Evolutionary conservation across 2,888 invertebrate genomes (phyloP).

Genomic region (Galerucella nymphaeae): DNA sequence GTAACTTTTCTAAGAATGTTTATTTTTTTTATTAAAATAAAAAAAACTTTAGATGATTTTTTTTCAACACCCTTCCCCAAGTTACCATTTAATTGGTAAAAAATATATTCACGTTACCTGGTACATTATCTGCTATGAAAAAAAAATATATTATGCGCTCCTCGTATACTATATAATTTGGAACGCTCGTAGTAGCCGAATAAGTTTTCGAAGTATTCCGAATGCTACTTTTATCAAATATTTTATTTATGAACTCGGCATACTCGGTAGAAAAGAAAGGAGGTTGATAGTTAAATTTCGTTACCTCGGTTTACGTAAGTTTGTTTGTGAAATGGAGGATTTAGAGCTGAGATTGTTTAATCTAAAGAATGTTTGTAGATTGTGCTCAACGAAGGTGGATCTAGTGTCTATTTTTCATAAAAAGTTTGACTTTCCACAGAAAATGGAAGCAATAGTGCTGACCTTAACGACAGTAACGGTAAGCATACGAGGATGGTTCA

Average conservation of each 20-base stretch:
- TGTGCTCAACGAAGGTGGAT: slow-evolving; percentile 50
- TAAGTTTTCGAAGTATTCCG: too few relatives aligned
- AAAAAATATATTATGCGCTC: too few relatives aligned
- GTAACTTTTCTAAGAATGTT: not conserved
- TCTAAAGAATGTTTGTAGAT: slow-evolving; percentile 46
- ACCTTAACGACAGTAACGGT: slow-evolving; percentile 49
- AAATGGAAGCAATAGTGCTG: not conserved
- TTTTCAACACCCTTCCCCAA: not conserved
- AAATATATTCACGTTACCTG: too few relatives aligned
- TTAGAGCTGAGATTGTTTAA: not conserved
- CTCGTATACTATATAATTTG: too few relatives aligned
- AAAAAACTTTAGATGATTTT: not conserved
- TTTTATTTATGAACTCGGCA: too few relatives aligned
- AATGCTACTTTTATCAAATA: too few relatives aligned
- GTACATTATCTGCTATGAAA: too few relatives aligned
- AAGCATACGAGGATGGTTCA: slow-evolving; percentile 10
- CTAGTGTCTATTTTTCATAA: slow-evolving; percentile 47
- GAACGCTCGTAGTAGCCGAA: too few relatives aligned
- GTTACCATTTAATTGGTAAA: not conserved
- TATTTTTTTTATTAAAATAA: not conserved
- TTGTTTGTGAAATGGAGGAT: slow-evolving; percentile 11
- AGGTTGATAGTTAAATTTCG: too few relatives aligned
- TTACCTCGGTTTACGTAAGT: not conserved
- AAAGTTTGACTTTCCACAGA: slow-evolving; percentile 19
- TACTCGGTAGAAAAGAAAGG: too few relatives aligned